Base-by-base conservation (phyloP, 2,113 vertebrate genomes). In the Neofelis nebulosa region DNA sequence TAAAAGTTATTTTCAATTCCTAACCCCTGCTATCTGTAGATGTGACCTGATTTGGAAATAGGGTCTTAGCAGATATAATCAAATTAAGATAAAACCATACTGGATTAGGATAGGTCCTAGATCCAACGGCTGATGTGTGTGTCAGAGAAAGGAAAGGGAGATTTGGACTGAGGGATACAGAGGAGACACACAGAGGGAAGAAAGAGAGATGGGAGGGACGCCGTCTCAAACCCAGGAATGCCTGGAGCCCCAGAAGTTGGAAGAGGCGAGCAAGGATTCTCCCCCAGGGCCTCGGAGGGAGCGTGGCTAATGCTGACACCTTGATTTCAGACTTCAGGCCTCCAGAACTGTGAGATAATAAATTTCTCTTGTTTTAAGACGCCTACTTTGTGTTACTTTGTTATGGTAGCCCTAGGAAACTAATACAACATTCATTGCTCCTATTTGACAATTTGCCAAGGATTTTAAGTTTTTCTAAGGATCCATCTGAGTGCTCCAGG, bases 381-480 rank as follows among this genome's bases (percentile, higher is more conserved):
- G 15, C 45, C 31, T 61, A 2, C 21, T 33, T 89, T 12, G 4
- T 45, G 16, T 82, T 21, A 16, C 41, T 90, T 36, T 71, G 25
- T 69, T 41, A 29, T 25, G 25, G 23, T 50, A 87, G 36, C 41
- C 50, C 48, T 31, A 45, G n/a, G 66, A 84, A 85, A 91, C 21
- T 10, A 55, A 85, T 65, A n/a, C 0, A n/a, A 52, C 13, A 41
- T 36, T 29, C 66, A 45, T 41, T 89, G n/a, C 18, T 86, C 52
- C 88, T 73, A 29, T 31, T 55, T n/a, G 93, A 81, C 9, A 36
- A 89, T n/a, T 80, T 50, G 65, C 21, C 76, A 78, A 29, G 66
- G 38, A 31, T 38, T 74, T 89, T n/a, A 76, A 52, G 33, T 83
- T 91, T 90, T 93, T 74, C 63, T 86, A n/a, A 91, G 57, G 31